Evolutionary conservation across 2,888 invertebrate species (phyloP).

Genomic region (Tetragonula carbonaria): DNA sequence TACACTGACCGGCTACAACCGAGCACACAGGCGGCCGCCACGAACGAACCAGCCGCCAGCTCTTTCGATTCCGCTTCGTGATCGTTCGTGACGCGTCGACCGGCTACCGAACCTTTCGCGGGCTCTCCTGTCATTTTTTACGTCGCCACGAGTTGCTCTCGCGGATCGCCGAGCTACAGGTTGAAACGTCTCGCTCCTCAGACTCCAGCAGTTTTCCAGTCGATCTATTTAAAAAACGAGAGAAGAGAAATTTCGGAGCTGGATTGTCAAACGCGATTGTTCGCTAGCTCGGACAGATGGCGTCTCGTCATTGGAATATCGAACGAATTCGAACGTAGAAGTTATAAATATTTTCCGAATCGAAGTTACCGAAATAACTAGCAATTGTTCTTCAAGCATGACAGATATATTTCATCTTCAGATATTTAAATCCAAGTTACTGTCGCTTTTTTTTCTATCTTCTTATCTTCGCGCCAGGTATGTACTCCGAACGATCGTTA

Average conservation of each 20-base stretch:
- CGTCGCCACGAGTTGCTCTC: background rate
- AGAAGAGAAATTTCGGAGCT: no score
- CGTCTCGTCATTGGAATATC: background rate
- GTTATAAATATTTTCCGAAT: background rate
- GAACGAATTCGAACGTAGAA: background rate
- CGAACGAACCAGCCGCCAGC: background rate
- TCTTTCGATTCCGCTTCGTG: constrained; percentile 34
- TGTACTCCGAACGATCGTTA: no score
- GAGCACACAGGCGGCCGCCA: constrained; percentile 18
- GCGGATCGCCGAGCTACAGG: background rate
- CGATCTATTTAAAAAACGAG: no score
- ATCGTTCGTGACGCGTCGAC: constrained; percentile 25
- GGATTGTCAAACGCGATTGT: no score
- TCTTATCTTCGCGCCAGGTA: background rate
- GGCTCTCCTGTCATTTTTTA: background rate
- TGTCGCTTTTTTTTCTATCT: background rate
- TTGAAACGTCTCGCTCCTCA: background rate
- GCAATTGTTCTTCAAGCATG: background rate
- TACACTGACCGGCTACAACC: constrained; percentile 52
- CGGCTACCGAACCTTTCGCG: constrained; percentile 17
- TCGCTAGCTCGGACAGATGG: background rate
- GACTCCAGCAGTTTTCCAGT: no score
- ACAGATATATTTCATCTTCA: background rate
- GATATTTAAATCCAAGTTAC: background rate
- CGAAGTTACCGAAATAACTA: background rate